Conservation (phyloP, 2,113 vertebrate species). For the Aix galericulata region DNA sequence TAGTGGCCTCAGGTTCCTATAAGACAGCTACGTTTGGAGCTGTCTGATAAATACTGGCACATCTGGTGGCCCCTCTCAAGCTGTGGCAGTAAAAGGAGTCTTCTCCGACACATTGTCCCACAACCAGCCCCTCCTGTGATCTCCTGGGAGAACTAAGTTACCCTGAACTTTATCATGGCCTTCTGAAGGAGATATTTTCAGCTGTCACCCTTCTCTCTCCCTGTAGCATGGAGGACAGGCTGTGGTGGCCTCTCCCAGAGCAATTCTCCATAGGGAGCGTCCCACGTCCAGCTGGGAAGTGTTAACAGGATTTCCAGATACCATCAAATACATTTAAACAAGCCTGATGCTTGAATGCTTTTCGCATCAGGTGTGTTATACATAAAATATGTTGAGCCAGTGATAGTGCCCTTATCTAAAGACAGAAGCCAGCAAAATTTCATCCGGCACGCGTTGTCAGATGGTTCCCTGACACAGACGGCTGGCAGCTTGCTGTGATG, state of each 20-base stretch:
- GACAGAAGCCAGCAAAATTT: constrained; percentile 90
- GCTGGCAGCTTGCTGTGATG: constrained; percentile 84
- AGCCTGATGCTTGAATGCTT: constrained; percentile 95
- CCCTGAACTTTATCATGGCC: neutral
- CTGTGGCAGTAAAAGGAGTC: neutral
- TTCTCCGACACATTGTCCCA: neutral
- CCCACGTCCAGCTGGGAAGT: constrained; percentile 42
- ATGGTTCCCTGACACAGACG: constrained; percentile 89
- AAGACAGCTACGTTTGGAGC: neutral
- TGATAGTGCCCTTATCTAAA: constrained; percentile 95
- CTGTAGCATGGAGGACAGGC: neutral
- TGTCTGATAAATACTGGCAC: neutral
- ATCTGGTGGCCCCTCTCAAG: rapidly evolving
- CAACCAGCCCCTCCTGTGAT: neutral
- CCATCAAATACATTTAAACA: constrained; percentile 97
- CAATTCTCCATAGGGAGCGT: constrained; percentile 18
- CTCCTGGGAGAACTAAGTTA: neutral
- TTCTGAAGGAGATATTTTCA: neutral
- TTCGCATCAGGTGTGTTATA: constrained; percentile 94
- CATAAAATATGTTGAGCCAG: constrained; percentile 98
- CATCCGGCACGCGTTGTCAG: constrained; percentile 84
- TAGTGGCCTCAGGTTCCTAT: rapidly evolving
- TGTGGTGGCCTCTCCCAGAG: neutral
- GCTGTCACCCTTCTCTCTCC: neutral
- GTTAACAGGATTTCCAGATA: constrained; percentile 90